Evolutionary conservation across 1,140 invertebrate species (phyloP), one percentile per base, ranked within the genome.

Genomic region (Aplysia californica): DNA sequence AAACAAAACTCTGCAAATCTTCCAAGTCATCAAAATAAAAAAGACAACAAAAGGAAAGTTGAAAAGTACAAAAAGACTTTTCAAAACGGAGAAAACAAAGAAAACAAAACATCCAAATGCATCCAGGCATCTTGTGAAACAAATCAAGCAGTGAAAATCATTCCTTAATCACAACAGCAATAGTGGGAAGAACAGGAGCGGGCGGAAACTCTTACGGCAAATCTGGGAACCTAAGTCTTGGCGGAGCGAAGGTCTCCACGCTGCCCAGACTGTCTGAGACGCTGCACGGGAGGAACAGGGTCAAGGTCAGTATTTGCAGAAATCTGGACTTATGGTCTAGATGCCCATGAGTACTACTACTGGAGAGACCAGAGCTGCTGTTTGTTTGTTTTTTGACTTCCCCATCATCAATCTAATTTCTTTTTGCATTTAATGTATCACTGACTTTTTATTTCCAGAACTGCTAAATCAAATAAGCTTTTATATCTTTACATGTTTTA

Each of bases 201-300:
- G n/a, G n/a, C n/a, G n/a, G n/a, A 50, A 61, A 66, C 20, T 75
- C 72, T 75, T 75, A 75, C 72, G 72, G 72, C 23, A 75, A 35
- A 18, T 75, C 72, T 36, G 72, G 72, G 39, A 75, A 75, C 10
- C 72, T 58, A 4, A 75, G 36, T 35, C 66, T 75, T 23, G 61
- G 59, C 35, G 72, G 56, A 26, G 72, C 72, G 35, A 75, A 65
- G 35, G 72, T 75, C 61, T 75, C 33, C 59, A 66, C 59, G 33
- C 29, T 66, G 41, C 72, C 55, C 15, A 65, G 41, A 75, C 61
- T 50, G 20, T 50, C 72, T 18, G 39, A 44, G 6, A 75, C 29
- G 41, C 72, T 75, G 72, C 31, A 75, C 21, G 29, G 58, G 50
- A 31, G 21, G 20, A 55, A 50, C 44, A 50, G 44, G 44, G 10